Percentiles rank a stretch among this genome's conserved stretches.
Conservation (phyloP, 2,797 vertebrate genomes). For the Balearica regulorum region DNA sequence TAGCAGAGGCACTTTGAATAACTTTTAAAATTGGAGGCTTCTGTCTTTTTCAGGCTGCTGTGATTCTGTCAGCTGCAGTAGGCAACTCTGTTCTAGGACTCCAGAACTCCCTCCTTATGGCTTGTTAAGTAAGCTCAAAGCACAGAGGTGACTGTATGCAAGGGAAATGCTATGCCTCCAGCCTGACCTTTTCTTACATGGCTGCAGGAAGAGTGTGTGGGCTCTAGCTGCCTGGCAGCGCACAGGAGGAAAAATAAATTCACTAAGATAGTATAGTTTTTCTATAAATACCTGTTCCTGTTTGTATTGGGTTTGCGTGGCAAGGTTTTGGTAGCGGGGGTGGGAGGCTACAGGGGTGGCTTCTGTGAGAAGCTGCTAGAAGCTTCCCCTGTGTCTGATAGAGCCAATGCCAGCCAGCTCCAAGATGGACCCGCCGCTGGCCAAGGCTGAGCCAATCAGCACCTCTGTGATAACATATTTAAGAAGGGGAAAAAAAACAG, state of each 20-base stretch:
- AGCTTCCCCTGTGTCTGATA: too few relatives aligned
- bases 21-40: not conserved
- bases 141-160: fast-evolving
- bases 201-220: not conserved
- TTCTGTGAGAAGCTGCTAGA: too few relatives aligned
- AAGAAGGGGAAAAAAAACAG: too few relatives aligned
- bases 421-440: too few relatives aligned
- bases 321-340: too few relatives aligned
- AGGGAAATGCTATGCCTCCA: not conserved
- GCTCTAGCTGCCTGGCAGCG: not conserved
- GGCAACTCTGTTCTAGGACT: not conserved
- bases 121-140: not conserved
- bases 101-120: not conserved
- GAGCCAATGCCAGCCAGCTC: too few relatives aligned
- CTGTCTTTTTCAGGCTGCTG: not conserved
- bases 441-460: too few relatives aligned
- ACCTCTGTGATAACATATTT: too few relatives aligned
- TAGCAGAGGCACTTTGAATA: not conserved
- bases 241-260: not conserved
- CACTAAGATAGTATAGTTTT: not conserved
- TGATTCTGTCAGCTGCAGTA: not conserved
- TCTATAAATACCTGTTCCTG: not conserved
- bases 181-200: not conserved
- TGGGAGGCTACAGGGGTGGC: too few relatives aligned
- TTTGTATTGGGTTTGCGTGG: too few relatives aligned